Conservation (phyloP, 2,797 vertebrate genomes). For the Pseudochromis fuscus region DNA sequence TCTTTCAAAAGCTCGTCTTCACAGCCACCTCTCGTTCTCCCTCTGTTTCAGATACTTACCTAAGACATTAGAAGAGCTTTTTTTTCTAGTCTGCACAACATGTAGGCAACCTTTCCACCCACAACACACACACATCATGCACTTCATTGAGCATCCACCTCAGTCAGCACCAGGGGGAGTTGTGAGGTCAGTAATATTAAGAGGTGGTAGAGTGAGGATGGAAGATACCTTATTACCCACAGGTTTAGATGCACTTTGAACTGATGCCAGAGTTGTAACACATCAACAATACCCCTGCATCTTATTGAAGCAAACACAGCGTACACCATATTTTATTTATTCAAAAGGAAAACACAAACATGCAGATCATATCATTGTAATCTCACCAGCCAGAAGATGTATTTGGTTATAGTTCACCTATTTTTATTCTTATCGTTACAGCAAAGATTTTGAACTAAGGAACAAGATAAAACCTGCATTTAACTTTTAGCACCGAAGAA, state of each 20-base stretch:
- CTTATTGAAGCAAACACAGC: neutral
- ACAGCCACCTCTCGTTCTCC: slow-evolving; percentile 2
- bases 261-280: slow-evolving; percentile 39
- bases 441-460: neutral
- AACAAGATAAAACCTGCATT: neutral
- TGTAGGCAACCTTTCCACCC: slow-evolving; percentile 45
- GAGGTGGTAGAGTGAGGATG: slow-evolving; percentile 50
- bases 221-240: slow-evolving; percentile 29
- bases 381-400: neutral
- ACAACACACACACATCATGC: slow-evolving; percentile 21
- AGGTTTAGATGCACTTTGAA: slow-evolving; percentile 44
- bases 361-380: neutral
- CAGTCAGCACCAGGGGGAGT: slow-evolving; percentile 78
- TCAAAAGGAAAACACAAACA: neutral
- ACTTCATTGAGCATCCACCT: slow-evolving; percentile 63
- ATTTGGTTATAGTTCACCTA: neutral
- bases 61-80: slow-evolving; percentile 21
- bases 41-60: slow-evolving; percentile 26
- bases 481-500: too few relatives aligned
- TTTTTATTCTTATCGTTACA: neutral
- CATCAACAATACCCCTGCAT: slow-evolving; percentile 1
- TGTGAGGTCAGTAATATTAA: slow-evolving; percentile 67
- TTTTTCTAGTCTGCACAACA: slow-evolving; percentile 35
- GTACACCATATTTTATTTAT: neutral
- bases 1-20: slow-evolving; percentile 34